Conservation (phyloP, 2,113 vertebrate genomes). For the Perca flavescens region DNA sequence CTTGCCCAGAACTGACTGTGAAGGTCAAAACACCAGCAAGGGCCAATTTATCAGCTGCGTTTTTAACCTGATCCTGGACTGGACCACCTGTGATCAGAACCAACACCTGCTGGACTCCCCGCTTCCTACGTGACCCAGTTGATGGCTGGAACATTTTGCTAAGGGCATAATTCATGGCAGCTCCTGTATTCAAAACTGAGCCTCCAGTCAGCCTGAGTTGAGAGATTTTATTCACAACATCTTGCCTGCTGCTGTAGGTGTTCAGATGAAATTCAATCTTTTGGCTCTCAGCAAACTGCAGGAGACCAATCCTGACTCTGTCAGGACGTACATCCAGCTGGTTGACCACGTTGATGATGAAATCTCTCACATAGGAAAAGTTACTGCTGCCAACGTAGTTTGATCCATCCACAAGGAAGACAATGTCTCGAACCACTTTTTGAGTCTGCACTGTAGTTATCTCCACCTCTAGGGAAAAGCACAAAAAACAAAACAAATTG, state of each 20-base stretch:
- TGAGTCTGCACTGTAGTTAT: conserved; percentile 80
- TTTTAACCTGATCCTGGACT: conserved; percentile 80
- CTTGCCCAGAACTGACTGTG: conserved; percentile 89
- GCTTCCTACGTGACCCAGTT: conserved; percentile 88
- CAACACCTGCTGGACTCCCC: conserved; percentile 90
- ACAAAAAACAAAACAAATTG: conserved; percentile 34
- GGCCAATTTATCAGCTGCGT: conserved; percentile 85
- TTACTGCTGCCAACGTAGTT: conserved; percentile 88
- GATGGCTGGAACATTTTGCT: conserved; percentile 87
- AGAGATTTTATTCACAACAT: conserved; percentile 86
- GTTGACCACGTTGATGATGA: conserved; percentile 90
- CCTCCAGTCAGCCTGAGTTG: conserved; percentile 90
- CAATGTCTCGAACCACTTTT: conserved; percentile 89
- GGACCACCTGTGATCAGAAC: conserved; percentile 90
- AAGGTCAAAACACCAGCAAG: conserved; percentile 89
- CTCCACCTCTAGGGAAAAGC: conserved; percentile 66
- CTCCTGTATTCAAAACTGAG: conserved; percentile 87
- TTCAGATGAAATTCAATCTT: conserved; percentile 92
- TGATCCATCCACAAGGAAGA: conserved; percentile 98
- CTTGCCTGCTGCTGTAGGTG: conserved; percentile 85
- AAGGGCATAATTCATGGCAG: conserved; percentile 89
- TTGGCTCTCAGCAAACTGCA: conserved; percentile 92
- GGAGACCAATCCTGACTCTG: conserved; percentile 89
- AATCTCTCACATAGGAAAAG: conserved; percentile 90
- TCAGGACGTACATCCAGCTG: conserved; percentile 90